Evolutionary conservation across 2,797 vertebrate genomes (phyloP).

Genomic region (Sebastes baramenuke): DNA sequence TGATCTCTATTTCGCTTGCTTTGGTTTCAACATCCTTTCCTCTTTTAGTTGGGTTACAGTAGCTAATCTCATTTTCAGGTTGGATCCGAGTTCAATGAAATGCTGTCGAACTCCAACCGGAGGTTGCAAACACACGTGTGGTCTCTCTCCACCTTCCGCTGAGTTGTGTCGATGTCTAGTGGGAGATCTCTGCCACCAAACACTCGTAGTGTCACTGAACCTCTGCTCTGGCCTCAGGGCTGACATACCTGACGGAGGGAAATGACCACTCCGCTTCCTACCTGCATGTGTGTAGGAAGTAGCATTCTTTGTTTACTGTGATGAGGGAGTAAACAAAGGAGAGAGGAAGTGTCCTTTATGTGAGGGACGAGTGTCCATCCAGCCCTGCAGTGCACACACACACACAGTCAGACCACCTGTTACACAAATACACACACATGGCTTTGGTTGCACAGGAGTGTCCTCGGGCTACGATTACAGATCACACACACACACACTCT

Average conservation of each 20-base stretch:
- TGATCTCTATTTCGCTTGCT: too few relatives aligned
- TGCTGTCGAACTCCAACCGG: not conserved
- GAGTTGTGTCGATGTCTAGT: not conserved
- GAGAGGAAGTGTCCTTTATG: constrained; percentile 73
- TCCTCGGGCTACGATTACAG: constrained; percentile 28
- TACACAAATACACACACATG: constrained; percentile 29
- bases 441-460: not conserved
- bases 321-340: constrained; percentile 65
- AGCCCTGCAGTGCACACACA: constrained; percentile 57
- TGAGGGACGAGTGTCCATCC: constrained; percentile 56
- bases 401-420: constrained; percentile 58
- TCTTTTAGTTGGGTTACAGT: too few relatives aligned
- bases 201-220: constrained; percentile 1
- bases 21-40: too few relatives aligned
- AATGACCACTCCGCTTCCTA: constrained; percentile 40
- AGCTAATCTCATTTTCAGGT: not conserved
- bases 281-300: constrained; percentile 25
- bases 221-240: constrained; percentile 44
- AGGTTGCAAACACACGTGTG: not conserved
- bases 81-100: not conserved
- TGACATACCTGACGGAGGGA: constrained; percentile 63
- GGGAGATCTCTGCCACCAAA: constrained; percentile 5
- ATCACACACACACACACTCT: constrained; percentile 13
- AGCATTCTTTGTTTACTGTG: constrained; percentile 63
- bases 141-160: not conserved